phyloP scores from a whole-genome alignment of 92 coral and sea anemone genomes.

The Actinostola sp. region DNA sequence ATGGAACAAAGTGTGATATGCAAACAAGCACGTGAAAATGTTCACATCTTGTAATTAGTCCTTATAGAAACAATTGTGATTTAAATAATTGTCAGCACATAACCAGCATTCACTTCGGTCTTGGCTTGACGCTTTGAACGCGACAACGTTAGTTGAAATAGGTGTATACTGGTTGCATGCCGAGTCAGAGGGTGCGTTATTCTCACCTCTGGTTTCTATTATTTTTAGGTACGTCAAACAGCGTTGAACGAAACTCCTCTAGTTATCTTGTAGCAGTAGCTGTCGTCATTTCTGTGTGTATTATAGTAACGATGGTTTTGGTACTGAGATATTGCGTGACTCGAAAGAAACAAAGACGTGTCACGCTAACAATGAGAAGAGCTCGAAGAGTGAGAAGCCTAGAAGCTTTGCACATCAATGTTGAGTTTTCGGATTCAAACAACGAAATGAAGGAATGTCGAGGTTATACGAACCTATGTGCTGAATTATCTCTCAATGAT shows the following conservation, averaged over 20 bases:
- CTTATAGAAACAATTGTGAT: too few relatives aligned
- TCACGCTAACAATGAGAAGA: conserved; percentile 38
- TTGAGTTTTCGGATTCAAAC: too few relatives aligned
- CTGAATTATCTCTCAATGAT: conserved; percentile 5
- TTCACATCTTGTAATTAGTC: too few relatives aligned
- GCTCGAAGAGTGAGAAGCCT: conserved; percentile 8
- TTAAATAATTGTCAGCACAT: too few relatives aligned
- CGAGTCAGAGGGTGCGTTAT: not conserved
- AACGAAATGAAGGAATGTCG: not conserved
- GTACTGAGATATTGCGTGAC: conserved; percentile 7
- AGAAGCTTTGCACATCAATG: too few relatives aligned
- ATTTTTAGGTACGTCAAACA: conserved; percentile 2
- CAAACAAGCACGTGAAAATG: too few relatives aligned
- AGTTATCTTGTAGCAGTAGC: not conserved
- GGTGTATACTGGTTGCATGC: too few relatives aligned
- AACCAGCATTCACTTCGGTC: too few relatives aligned
- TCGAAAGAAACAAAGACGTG: conserved; percentile 14
- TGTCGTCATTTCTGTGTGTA: not conserved
- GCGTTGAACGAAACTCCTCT: not conserved
- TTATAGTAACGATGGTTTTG: not conserved
- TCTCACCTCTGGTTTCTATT: not conserved
- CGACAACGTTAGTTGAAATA: too few relatives aligned
- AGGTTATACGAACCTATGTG: conserved; percentile 6
- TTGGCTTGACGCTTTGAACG: too few relatives aligned
- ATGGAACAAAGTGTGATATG: too few relatives aligned